A percentile compares a stretch with the other conserved stretches of the same genome.
phyloP scores from a whole-genome alignment of 1,140 invertebrate genomes.

The Diorhabda carinulata region DNA sequence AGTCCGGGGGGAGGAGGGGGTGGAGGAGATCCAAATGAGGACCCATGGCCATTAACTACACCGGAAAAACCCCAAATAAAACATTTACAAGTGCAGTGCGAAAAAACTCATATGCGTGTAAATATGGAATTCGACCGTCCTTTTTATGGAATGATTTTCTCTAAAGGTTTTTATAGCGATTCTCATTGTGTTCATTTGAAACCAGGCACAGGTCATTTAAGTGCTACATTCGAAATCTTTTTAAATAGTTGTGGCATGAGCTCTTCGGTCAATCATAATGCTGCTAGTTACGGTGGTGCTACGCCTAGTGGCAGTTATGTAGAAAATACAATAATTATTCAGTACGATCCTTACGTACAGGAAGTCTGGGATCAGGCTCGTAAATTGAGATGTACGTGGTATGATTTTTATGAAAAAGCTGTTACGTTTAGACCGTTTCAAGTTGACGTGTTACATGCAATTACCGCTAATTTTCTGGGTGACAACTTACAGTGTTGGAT shows the following conservation, averaged over 20 bases:
- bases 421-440: slow-evolving; percentile 91
- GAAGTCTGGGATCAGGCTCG: slow-evolving; percentile 84
- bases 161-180: slow-evolving; percentile 88
- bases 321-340: slow-evolving; percentile 92
- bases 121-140: slow-evolving; percentile 92
- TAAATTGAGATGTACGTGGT: slow-evolving; percentile 88
- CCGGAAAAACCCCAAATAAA: slow-evolving; percentile 88
- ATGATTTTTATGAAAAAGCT: slow-evolving; percentile 92
- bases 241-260: slow-evolving; percentile 88
- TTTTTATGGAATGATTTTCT: slow-evolving; percentile 95
- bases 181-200: slow-evolving; percentile 87
- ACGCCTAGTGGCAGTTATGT: slow-evolving; percentile 88
- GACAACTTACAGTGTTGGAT: slow-evolving; percentile 95
- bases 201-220: slow-evolving; percentile 81
- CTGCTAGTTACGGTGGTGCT: slow-evolving; percentile 68
- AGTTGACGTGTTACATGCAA: slow-evolving; percentile 90
- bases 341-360: slow-evolving; percentile 92
- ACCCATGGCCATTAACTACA: slow-evolving; percentile 78
- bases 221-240: slow-evolving; percentile 89
- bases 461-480: slow-evolving; percentile 90
- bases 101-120: slow-evolving; percentile 92
- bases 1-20: slow-evolving; percentile 41
- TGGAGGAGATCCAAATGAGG: slow-evolving; percentile 52
- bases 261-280: slow-evolving; percentile 80
- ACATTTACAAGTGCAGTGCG: slow-evolving; percentile 89